A percentile compares a stretch with the other conserved stretches of the same genome.
Evolutionary conservation across 2,888 invertebrate genomes (phyloP).

Genomic region (Phragmatobia fuliginosa): DNA sequence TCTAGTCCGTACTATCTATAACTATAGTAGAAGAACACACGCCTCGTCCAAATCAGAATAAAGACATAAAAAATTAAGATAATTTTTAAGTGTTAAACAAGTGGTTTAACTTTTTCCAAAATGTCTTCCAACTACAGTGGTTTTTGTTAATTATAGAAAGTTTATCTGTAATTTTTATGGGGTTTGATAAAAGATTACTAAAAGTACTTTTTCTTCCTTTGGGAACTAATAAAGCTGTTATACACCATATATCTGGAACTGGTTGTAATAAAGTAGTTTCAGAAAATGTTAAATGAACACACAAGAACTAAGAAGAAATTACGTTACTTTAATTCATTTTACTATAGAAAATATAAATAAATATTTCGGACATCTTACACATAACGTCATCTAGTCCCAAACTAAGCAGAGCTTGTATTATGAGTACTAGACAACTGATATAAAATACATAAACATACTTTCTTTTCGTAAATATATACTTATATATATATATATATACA

Average conservation of each 20-base stretch:
- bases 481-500: too few species aligned
- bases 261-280: constrained; percentile 13
- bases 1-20: neutral
- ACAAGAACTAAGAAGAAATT: neutral
- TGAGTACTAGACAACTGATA: too few species aligned
- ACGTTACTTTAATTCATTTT: neutral
- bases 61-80: constrained; percentile 10
- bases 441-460: too few species aligned
- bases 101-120: constrained; percentile 27
- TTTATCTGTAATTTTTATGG: constrained; percentile 48
- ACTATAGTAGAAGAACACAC: neutral
- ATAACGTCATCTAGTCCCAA: too few species aligned
- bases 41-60: neutral
- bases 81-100: constrained; percentile 42
- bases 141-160: constrained; percentile 44
- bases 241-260: constrained; percentile 1
- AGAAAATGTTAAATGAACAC: neutral
- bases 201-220: constrained; percentile 18
- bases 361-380: too few species aligned
- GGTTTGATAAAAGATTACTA: constrained; percentile 38
- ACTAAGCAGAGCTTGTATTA: too few species aligned
- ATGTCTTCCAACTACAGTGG: constrained; percentile 21
- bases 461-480: too few species aligned
- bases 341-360: too few species aligned
- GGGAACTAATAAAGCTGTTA: constrained; percentile 35